These are phyloP conservation scores for Myzus persicae DNA, from an alignment of 1,140 invertebrate species.

Conservation along the genomic window DNA sequence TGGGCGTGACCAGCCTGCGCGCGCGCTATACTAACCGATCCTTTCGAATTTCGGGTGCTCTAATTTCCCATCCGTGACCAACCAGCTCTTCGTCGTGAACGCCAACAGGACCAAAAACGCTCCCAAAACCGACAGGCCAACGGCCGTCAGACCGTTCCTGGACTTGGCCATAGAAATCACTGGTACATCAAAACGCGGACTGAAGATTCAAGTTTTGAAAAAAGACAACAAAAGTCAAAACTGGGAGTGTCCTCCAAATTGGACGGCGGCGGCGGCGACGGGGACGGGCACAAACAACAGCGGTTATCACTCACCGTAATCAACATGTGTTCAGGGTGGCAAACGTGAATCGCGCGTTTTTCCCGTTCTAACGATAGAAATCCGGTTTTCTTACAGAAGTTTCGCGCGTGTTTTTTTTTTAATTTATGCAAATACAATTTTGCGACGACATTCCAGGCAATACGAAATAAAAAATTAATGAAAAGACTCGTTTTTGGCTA, in stretches of 20 bases:
- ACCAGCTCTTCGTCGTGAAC: constrained; percentile 92
- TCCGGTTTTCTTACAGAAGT: not conserved
- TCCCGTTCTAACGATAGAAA: not conserved
- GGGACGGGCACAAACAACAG: constrained; percentile 28
- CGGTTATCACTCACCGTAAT: constrained; percentile 41
- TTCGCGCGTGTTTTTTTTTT: not conserved
- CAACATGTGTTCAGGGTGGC: constrained; percentile 50
- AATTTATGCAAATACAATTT: constrained; percentile 27
- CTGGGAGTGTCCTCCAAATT: constrained; percentile 38
- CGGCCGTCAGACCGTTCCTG: constrained; percentile 75
- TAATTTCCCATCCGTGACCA: constrained; percentile 84
- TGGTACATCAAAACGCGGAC: constrained; percentile 20
- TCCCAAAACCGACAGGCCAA: constrained; percentile 72
- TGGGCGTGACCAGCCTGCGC: constrained; percentile 12
- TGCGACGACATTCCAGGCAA: not conserved
- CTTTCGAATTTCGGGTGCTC: constrained; percentile 80
- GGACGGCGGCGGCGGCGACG: not conserved
- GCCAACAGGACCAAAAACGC: constrained; percentile 83
- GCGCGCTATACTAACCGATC: constrained; percentile 71
- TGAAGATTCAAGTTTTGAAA: not conserved
- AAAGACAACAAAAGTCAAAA: constrained; percentile 38
- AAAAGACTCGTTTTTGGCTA: not conserved
- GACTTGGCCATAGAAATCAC: constrained; percentile 67
- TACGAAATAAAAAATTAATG: not conserved
- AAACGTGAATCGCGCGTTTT: constrained; percentile 49